Evolutionary conservation across 2,888 invertebrate species (phyloP), one percentile per base, ranked within the genome.

Genomic region (Falcaria lacertinaria): DNA sequence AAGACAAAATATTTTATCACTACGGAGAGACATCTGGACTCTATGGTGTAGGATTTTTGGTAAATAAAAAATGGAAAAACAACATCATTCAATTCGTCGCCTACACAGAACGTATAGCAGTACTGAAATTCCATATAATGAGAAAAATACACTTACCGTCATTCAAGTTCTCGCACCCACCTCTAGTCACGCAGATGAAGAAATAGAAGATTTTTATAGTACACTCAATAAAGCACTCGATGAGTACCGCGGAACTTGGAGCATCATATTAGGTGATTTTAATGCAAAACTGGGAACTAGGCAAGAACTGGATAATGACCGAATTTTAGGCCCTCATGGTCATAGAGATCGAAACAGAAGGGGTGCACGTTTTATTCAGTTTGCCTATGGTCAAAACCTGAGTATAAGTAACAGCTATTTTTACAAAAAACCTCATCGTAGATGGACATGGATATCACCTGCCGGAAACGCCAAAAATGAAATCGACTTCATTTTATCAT

Each of bases 401-500:
- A 33, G 35, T 4, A 35, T 52, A 13, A 14, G 15, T 7, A 52
- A 52, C 25, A 48, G 32, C 13, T 48, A 42, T 7, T 52, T 43
- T 16, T 14, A 14, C 4, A 52, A 52, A 36, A 41, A 44, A 28
- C 15, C 34, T 11, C 47, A 46, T 7, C 38, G 44, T 1, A 33
- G 38, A 4, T 45, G 49, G 47, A 48, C 48, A 1, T 52, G 52
- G 49, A 7, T 39, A 1, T 46, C 47, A 5, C 44, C 46, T 1
- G 33, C 43, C 28, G 41, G 36, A 2, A 22, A 16, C 2, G 34
- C 38, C 4, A 43, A 39, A 8, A 45, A 53, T 17, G 53, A 53
- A 41, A 53, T 50, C 5, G 53, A 53, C 34, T 53, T 16, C n/a
- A n/a, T n/a, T n/a, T n/a, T 14, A 34, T 47, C 15, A 41, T 50